phyloP scores from a whole-genome alignment of 2,113 vertebrate genomes.

The Cyprinus carpio region DNA sequence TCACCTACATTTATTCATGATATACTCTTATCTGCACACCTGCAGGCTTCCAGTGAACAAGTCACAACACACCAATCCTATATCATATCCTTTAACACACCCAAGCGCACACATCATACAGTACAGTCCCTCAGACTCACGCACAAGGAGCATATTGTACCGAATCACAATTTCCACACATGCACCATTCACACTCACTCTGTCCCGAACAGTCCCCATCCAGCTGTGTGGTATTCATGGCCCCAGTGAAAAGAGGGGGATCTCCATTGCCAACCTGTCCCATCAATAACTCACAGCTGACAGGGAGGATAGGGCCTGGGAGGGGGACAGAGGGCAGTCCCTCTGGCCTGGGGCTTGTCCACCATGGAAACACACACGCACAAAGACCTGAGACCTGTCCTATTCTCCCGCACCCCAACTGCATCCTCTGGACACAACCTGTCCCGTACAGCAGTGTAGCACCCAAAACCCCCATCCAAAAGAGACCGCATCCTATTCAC shows the following conservation, averaged over 20 bases:
- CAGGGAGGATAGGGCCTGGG: slow-evolving; percentile 66
- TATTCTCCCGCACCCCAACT: slow-evolving; percentile 61
- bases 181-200: background rate
- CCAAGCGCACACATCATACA: background rate
- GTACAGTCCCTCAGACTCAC: background rate
- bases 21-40: background rate
- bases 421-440: slow-evolving; percentile 54
- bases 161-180: background rate
- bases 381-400: slow-evolving; percentile 63
- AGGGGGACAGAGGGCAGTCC: slow-evolving; percentile 53
- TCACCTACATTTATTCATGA: background rate
- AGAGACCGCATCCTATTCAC: slow-evolving; percentile 27
- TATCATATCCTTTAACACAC: background rate
- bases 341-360: slow-evolving; percentile 66
- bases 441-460: slow-evolving; percentile 55
- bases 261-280: slow-evolving; percentile 62
- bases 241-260: slow-evolving; percentile 55
- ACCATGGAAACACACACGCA: slow-evolving; percentile 48
- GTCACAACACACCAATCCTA: background rate
- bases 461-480: slow-evolving; percentile 54
- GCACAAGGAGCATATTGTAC: background rate
- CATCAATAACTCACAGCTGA: slow-evolving; percentile 74
- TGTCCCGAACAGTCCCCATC: slow-evolving; percentile 39
- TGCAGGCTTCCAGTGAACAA: background rate
- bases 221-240: slow-evolving; percentile 63